Conservation (phyloP, 2,888 invertebrate species). For the Pachymerium ferrugineum region DNA sequence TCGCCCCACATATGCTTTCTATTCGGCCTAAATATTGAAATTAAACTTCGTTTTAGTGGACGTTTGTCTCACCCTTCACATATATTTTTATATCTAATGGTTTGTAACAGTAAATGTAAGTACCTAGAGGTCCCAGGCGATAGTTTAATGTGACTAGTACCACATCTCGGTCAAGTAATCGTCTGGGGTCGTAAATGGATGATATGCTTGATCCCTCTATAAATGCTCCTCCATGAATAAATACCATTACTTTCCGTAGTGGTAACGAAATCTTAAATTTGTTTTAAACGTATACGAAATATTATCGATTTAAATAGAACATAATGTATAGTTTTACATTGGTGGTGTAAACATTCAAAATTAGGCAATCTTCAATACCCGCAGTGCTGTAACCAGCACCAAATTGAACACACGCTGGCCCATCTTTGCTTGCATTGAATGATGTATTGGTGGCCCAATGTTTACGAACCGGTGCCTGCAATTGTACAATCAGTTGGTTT, state of each 20-base stretch:
- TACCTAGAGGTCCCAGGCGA: constrained; percentile 28
- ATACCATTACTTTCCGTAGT: neutral
- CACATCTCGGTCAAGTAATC: constrained; percentile 27
- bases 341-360: constrained; percentile 27
- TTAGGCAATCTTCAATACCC: constrained; percentile 31
- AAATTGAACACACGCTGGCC: neutral
- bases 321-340: too few species aligned
- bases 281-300: too few species aligned
- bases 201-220: neutral
- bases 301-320: too few species aligned
- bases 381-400: neutral
- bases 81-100: neutral
- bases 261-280: neutral
- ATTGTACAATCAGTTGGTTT: neutral
- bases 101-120: neutral
- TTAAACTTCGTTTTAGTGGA: too few species aligned
- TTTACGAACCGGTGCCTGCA: too few species aligned
- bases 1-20: too few species aligned
- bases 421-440: neutral
- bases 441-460: neutral
- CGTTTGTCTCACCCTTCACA: too few species aligned
- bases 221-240: constrained; percentile 31
- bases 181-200: neutral
- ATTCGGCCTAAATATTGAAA: too few species aligned
- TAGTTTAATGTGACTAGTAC: constrained; percentile 30